Base-by-base conservation (phyloP, 1,140 invertebrate genomes). In the Calosoma granatense region DNA sequence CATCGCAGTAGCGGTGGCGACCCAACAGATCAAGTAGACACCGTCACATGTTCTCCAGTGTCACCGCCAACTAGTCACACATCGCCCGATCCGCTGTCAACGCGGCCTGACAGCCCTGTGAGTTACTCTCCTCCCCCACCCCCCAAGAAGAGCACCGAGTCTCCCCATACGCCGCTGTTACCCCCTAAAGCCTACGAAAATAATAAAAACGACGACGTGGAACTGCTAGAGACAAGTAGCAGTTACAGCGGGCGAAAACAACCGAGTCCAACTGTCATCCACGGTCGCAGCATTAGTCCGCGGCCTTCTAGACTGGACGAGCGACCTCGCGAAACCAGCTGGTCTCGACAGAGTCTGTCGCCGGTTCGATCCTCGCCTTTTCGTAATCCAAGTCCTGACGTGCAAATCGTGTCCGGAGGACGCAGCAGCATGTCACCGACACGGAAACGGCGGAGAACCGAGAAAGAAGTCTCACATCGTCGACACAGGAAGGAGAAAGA, bases 11-110 rank as follows among this genome's bases (percentile, higher is more conserved):
- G n/a, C n/a, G n/a, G n/a, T n/a, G n/a, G n/a, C n/a, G 84, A 75
- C 30, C 82, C 78, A 1, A 79, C 83, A 19, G 30, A 83, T 82
- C 0, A 78, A 80, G 0, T 74, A 76, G 0, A 84, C 82, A 0
- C 79, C 79, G 51, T 21, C 4, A 51, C 71, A 66, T 69, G 67
- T 68, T 61, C 56, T 23, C 23, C 39, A 2, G 68, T 74, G 2
- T 72, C 70, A 14, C 67, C 72, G 2, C 60, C 64, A 2, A 60
- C 63, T n/a, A 63, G 20, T 53, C 53, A 53, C 11, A 51, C 22
- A 17, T 21, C n/a, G n/a, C 14, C 6, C 12, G 9, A 22, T 53
- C 2, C 11, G 14, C 20, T n/a, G 41, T 55, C 59, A 2, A 20
- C 12, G 12, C 23, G 23, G 21, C 51, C 57, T 56, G 26, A 51